phyloP scores from a whole-genome alignment of 2,797 vertebrate species.

The Diplodus sargus region DNA sequence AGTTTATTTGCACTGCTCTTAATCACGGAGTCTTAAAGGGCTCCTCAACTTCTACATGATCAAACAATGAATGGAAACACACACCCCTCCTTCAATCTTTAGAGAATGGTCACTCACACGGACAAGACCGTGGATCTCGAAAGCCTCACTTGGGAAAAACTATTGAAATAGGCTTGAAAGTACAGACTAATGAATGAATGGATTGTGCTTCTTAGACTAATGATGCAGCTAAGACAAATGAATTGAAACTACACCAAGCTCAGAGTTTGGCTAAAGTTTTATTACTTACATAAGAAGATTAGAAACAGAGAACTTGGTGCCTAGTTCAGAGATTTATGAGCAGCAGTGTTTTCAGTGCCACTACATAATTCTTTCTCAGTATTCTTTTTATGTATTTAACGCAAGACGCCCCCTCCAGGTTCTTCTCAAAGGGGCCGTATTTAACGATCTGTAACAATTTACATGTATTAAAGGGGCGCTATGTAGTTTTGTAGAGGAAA shows the following conservation, averaged over 20 bases:
- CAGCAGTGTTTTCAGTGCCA: background rate
- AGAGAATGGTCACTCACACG: constrained; percentile 9
- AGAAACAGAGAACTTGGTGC: background rate
- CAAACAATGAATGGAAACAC: constrained; percentile 26
- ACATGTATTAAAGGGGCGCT: too few species aligned
- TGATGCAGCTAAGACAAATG: background rate
- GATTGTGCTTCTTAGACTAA: background rate
- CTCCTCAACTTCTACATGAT: constrained; percentile 12
- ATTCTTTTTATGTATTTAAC: background rate
- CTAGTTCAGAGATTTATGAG: constrained; percentile 4
- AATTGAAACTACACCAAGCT: background rate
- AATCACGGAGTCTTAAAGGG: constrained; percentile 18
- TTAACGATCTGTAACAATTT: too few species aligned
- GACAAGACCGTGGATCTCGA: background rate
- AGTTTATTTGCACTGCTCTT: constrained; percentile 24
- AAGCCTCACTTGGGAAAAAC: background rate
- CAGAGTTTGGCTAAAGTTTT: background rate
- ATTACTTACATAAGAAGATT: background rate
- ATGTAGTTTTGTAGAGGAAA: too few species aligned
- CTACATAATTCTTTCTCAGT: background rate
- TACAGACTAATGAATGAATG: background rate
- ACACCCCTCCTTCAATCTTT: background rate
- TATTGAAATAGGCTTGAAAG: constrained; percentile 2
- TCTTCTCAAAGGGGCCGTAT: background rate
- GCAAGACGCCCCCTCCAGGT: background rate